Evolutionary conservation across 1,140 invertebrate species (phyloP), one percentile per base, ranked within the genome.

Genomic region (Sinonovacula constricta): DNA sequence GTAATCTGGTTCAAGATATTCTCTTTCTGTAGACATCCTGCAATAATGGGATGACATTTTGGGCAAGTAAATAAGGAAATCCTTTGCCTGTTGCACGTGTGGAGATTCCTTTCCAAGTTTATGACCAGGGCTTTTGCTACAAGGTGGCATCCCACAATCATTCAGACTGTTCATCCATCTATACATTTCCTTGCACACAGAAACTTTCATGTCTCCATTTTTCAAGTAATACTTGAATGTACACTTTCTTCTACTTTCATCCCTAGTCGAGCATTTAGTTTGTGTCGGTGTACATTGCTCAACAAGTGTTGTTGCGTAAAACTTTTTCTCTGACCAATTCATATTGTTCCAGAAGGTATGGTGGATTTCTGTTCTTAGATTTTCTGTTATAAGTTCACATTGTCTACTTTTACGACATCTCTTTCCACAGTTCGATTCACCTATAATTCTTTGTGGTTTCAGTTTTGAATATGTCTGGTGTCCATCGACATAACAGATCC

Each of bases 1-100:
- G 24, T 18, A 67, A 1, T 26, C 68, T 45, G 68, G 68, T 45
- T 71, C 68, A 1, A 71, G 68, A 39, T 57, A 71, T 45, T 12
- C 30, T 26, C 31, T 57, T 3, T 12, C 15, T 18, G 56, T 15
- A n/a, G 53, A 5, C 0, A 57, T 15, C 10, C 68, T 45, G 28
- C 68, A 71, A 30, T 71, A 71, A 28, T 71, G 68, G 5, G 68
- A 71, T 59, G 31, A 22, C 36, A 71, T 57, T 18, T 56, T 71
- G 18, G 68, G 54, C 18, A 60, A 30, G 5, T 5, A 26, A 3
- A 28, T 15, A 10, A 71, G 26, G 26, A 71, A 71, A 1, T 33
- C 36, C 14, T 39, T 36, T 5, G 54, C 33, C 12, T 28, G 24
- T 2, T 66, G n/a, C 33, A 57, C 14, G 45, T 26, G 18, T 7